Evolutionary conservation across 2,797 vertebrate species (phyloP), one percentile per base, ranked within the genome.

Genomic region (Malacoraja senta): DNA sequence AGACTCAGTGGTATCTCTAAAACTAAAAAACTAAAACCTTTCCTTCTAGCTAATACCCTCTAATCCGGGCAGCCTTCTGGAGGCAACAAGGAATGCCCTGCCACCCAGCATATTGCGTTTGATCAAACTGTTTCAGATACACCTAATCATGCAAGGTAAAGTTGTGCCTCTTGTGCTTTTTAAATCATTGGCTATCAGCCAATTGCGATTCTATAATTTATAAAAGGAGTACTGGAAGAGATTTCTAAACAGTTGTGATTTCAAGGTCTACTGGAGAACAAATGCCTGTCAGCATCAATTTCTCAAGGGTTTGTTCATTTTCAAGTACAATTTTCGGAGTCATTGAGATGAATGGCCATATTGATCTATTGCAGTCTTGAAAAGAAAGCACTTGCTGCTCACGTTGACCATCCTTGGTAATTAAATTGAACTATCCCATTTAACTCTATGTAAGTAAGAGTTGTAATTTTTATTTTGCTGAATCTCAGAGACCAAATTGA

Each of bases 241-340:
- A 26, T 92, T 92, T 92, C 68, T n/a, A 92, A 92, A 92, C 35
- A 72, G 90, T 74, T 74, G 68, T 53, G 63, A 91, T 91, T 91
- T 91, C 90, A 91, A 91, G 90, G 90, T 92, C 90, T 76, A 12
- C 90, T 92, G 19, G 90, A 76, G 90, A 92, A 92, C 90, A 92
- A 76, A 92, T 12, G 13, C 38, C 90, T 92, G 90, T 92, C 90
- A 92, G 90, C 72, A 53, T 76, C 71, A 92, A 92, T 92, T 92
- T 76, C 68, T 53, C 38, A n/a, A 13, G 72, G 68, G 74, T 92
- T 92, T 92, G 90, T 76, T 72, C 90, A 92, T 92, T 76, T 91
- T 91, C 90, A 91, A 91, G 68, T 26, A 91, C 90, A 74, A 91
- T 91, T 74, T 74, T 74, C 13, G 26, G 38, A 72, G 71, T 74